phyloP scores from a whole-genome alignment of 2,888 invertebrate genomes.

The Muschampia plurimacula region DNA sequence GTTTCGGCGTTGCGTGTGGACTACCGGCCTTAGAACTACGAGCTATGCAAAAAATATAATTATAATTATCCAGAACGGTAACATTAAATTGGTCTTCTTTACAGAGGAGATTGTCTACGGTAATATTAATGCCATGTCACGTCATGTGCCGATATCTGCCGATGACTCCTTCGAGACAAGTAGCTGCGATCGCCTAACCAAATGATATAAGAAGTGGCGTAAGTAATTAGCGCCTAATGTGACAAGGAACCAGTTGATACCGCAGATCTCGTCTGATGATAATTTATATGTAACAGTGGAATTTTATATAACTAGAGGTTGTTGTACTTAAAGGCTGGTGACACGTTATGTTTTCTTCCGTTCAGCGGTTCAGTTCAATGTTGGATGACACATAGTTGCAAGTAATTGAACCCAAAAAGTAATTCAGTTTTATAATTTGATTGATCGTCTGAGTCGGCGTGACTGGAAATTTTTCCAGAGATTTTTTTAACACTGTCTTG shows the following conservation, averaged over 20 bases:
- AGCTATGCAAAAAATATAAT: slow-evolving; percentile 71
- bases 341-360: slow-evolving; percentile 48
- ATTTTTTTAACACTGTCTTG: not conserved
- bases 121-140: slow-evolving; percentile 62
- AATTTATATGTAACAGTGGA: slow-evolving; percentile 36
- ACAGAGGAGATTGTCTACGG: slow-evolving; percentile 66
- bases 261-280: slow-evolving; percentile 26
- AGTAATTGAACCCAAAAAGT: not conserved
- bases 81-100: slow-evolving; percentile 72
- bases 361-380: not conserved
- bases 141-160: slow-evolving; percentile 60
- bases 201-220: slow-evolving; percentile 45
- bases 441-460: not conserved
- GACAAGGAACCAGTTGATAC: slow-evolving; percentile 43
- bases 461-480: not conserved
- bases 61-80: slow-evolving; percentile 76
- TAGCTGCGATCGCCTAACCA: slow-evolving; percentile 35
- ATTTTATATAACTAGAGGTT: slow-evolving; percentile 36
- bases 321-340: slow-evolving; percentile 29
- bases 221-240: slow-evolving; percentile 46
- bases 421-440: not conserved
- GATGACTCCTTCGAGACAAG: slow-evolving; percentile 49
- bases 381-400: not conserved
- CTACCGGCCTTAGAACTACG: slow-evolving; percentile 69
- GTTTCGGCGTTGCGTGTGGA: slow-evolving; percentile 67